phyloP scores from a whole-genome alignment of 2,113 vertebrate genomes.

The Atractosteus spatula region DNA sequence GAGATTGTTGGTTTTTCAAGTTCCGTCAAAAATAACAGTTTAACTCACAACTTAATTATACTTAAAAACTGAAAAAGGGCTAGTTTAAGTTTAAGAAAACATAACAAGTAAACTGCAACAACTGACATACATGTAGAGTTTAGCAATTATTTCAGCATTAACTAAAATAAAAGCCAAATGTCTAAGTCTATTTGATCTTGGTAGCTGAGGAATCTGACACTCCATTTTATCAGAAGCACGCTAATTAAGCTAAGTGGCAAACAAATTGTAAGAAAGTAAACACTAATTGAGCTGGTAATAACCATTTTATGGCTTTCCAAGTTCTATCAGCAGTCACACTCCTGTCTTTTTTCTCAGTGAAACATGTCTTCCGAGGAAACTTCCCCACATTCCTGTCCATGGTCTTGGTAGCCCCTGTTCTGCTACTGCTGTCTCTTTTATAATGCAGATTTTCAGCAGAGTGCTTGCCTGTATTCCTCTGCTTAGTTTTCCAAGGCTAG shows the following conservation, averaged over 20 bases:
- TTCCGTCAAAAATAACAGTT: too few relatives aligned
- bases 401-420: not conserved
- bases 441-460: not conserved
- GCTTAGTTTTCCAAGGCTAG: not conserved
- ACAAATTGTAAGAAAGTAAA: slow-evolving; percentile 33
- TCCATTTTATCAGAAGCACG: slow-evolving; percentile 17
- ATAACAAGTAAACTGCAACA: too few relatives aligned
- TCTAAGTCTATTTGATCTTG: slow-evolving; percentile 15
- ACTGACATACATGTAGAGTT: too few relatives aligned
- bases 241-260: slow-evolving; percentile 37
- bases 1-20: too few relatives aligned
- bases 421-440: not conserved
- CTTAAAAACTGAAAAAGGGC: too few relatives aligned
- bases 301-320: slow-evolving; percentile 27
- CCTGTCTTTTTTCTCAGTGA: slow-evolving; percentile 20
- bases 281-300: slow-evolving; percentile 40
- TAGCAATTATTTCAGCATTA: too few relatives aligned
- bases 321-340: slow-evolving; percentile 16
- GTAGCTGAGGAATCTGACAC: slow-evolving; percentile 28
- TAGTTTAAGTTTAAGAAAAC: too few relatives aligned
- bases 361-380: not conserved
- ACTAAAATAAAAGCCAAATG: not conserved
- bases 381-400: slow-evolving; percentile 23
- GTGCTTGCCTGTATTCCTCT: not conserved
- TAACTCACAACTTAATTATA: too few relatives aligned